These are phyloP conservation scores for Megaleporinus macrocephalus DNA, from an alignment of 2,113 vertebrate species.

Conservation along the genomic window DNA sequence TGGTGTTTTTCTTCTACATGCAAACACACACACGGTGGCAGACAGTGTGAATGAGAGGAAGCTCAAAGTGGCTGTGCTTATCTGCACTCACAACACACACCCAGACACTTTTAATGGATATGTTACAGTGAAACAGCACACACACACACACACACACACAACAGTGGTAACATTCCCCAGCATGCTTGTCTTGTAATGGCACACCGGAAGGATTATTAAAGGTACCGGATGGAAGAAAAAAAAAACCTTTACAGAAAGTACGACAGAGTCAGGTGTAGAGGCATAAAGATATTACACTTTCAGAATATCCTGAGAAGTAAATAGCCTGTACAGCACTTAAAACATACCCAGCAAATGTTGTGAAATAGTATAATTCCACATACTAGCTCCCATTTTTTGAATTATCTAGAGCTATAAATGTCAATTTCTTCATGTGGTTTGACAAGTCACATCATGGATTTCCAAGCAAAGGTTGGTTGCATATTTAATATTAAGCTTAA, in stretches of 20 bases:
- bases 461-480: too few relatives aligned
- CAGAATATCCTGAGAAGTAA: constrained; percentile 25
- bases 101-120: not conserved
- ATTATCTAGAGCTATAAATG: not conserved
- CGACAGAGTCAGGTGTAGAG: not conserved
- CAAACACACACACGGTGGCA: constrained; percentile 45
- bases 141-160: not conserved
- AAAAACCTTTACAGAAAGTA: not conserved
- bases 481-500: too few relatives aligned
- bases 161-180: constrained; percentile 19
- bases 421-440: not conserved
- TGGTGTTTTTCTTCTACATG: constrained; percentile 34
- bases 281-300: not conserved
- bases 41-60: not conserved
- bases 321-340: constrained; percentile 13
- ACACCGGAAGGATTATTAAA: not conserved
- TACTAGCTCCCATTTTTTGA: not conserved
- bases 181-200: constrained; percentile 39
- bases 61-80: not conserved
- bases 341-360: not conserved
- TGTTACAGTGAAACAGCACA: constrained; percentile 1
- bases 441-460: too few relatives aligned
- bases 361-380: not conserved
- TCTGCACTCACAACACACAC: constrained; percentile 34
- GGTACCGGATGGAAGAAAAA: not conserved